These are phyloP conservation scores for Dysmachus trigonus DNA, from an alignment of 2,888 invertebrate species.

Conservation along the genomic window DNA sequence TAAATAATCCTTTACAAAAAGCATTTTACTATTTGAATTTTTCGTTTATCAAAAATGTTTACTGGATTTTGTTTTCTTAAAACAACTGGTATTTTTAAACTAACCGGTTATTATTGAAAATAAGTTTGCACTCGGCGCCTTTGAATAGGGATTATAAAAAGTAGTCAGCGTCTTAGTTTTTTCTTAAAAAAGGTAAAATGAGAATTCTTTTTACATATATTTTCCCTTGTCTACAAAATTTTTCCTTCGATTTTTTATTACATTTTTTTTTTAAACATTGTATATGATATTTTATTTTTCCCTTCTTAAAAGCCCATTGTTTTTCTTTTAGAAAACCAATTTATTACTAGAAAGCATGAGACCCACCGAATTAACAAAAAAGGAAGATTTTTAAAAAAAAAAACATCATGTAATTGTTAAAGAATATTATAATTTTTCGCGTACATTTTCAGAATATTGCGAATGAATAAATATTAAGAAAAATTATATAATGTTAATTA, in stretches of 20 bases:
- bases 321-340: background rate
- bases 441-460: constrained; percentile 47
- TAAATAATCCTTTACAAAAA: too few relatives aligned
- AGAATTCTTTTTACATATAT: too few relatives aligned
- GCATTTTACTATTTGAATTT: too few relatives aligned
- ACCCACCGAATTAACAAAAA: constrained; percentile 23
- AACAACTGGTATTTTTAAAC: too few relatives aligned
- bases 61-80: too few relatives aligned
- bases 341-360: background rate
- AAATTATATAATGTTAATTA: background rate
- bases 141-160: too few relatives aligned
- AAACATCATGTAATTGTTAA: background rate
- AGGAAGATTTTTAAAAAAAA: constrained; percentile 16
- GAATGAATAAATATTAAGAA: background rate
- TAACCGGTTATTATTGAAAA: too few relatives aligned
- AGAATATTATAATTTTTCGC: background rate
- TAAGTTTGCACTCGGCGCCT: too few relatives aligned
- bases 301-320: background rate
- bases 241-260: too few relatives aligned
- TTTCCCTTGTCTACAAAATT: background rate
- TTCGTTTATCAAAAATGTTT: too few relatives aligned
- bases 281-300: background rate
- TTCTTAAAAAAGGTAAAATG: too few relatives aligned
- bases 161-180: too few relatives aligned
- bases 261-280: background rate